These are phyloP conservation scores for Pelobates cultripes DNA, from an alignment of 2,797 vertebrate species.

Conservation along the genomic window DNA sequence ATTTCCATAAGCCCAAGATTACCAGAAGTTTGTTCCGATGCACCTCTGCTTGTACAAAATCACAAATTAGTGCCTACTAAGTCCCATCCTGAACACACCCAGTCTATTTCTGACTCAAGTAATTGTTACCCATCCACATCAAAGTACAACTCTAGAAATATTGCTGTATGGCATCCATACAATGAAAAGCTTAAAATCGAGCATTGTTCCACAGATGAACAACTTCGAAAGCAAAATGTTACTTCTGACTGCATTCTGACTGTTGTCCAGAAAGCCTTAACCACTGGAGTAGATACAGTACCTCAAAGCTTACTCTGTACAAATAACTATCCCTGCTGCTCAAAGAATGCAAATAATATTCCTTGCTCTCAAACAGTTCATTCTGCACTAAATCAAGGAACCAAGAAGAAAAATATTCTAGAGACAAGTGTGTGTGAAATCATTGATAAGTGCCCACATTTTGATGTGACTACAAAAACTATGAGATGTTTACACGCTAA, in stretches of 20 bases:
- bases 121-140: constrained; percentile 47
- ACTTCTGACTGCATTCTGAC: constrained; percentile 52
- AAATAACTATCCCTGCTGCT: constrained; percentile 56
- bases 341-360: constrained; percentile 53
- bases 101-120: not conserved
- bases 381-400: constrained; percentile 48
- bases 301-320: constrained; percentile 55
- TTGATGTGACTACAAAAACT: constrained; percentile 47
- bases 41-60: constrained; percentile 60
- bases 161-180: constrained; percentile 54
- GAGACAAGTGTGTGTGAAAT: constrained; percentile 43
- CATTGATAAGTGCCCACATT: constrained; percentile 49
- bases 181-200: constrained; percentile 59
- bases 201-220: constrained; percentile 56
- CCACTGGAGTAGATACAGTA: constrained; percentile 59
- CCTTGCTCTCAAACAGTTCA: constrained; percentile 51
- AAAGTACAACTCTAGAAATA: constrained; percentile 47
- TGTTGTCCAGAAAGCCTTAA: constrained; percentile 53
- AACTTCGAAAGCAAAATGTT: constrained; percentile 51
- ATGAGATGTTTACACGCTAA: constrained; percentile 58
- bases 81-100: not conserved
- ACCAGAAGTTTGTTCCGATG: constrained; percentile 67
- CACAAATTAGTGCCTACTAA: constrained; percentile 16
- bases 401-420: constrained; percentile 9
- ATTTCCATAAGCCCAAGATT: constrained; percentile 63